Conservation (phyloP, 2,113 vertebrate genomes). For the Colius striatus region DNA sequence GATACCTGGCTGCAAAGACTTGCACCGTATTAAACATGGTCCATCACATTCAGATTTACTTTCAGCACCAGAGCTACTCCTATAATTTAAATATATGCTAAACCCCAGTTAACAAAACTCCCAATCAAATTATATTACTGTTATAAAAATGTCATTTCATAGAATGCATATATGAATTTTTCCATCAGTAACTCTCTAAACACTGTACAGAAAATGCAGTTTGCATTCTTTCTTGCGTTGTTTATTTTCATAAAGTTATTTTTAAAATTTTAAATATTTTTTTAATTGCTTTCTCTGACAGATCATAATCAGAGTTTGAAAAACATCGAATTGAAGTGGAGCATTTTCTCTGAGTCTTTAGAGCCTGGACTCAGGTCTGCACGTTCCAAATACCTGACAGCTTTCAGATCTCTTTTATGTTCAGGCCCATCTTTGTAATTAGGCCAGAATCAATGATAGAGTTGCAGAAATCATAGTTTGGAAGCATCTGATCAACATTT, state of each 20-base stretch:
- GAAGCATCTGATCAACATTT: background rate
- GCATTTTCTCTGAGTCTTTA: background rate
- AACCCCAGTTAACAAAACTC: background rate
- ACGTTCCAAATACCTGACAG: background rate
- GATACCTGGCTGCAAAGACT: background rate
- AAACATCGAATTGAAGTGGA: background rate
- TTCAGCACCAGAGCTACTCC: background rate
- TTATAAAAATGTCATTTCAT: background rate
- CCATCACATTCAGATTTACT: background rate
- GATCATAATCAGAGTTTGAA: background rate
- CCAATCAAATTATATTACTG: background rate
- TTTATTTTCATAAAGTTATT: background rate
- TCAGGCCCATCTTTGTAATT: slow-evolving; percentile 1
- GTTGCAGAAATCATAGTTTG: slow-evolving; percentile 11
- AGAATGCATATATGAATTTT: background rate
- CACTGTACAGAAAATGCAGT: background rate
- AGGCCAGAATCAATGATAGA: background rate
- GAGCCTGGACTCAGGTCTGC: background rate
- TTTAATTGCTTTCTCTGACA: background rate
- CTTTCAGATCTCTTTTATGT: background rate
- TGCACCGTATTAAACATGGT: background rate
- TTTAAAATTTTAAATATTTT: no score
- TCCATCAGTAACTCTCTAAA: background rate
- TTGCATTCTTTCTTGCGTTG: background rate
- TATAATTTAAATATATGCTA: background rate